Evolutionary conservation across 2,888 invertebrate species (phyloP), one percentile per base, ranked within the genome.

Genomic region (Aethes cnicana): DNA sequence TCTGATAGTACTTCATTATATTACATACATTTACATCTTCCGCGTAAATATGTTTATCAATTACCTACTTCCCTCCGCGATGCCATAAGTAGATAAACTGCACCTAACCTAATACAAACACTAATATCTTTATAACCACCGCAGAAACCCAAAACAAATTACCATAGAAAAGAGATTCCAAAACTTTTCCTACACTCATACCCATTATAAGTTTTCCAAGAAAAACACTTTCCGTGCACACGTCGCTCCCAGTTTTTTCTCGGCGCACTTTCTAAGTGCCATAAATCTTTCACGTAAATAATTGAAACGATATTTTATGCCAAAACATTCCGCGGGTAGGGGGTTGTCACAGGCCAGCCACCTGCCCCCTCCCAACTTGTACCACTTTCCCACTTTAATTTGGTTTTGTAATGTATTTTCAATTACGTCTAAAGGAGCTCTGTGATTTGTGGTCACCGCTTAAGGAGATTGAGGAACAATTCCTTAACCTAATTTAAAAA

Each of bases 271-370:
- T 87, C 87, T 86, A 89, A 89, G 88, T 86, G 79, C 85, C 50
- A 89, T 89, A 89, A 89, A 89, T 89, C 89, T 89, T 74, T 80
- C 85, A 83, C 85, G 88, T 90, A 90, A 90, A 90, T 90, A 90
- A 90, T 90, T 90, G 90, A 90, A 90, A 89, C 90, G 86, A 90
- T 90, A 90, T 90, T 90, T 90, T 90, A 90, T 89, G 89, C 89
- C 89, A 85, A 88, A 89, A 87, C 88, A 88, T 89, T 87, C 86
- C 84, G 81, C 77, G 73, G 84, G 80, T 74, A 72, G 82, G 82
- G 84, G 75, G 80, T 74, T 81, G 86, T 80, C 80, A 78, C 79
- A 64, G 61, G 64, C 50, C 20, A 39, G 64, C 80, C 87, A 85
- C 87, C 89, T 87, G 86, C 84, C 81, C 69, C 75, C 77, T 75